These are phyloP conservation scores for Pectinophora gossypiella DNA, from an alignment of 1,140 invertebrate species.

Conservation along the genomic window DNA sequence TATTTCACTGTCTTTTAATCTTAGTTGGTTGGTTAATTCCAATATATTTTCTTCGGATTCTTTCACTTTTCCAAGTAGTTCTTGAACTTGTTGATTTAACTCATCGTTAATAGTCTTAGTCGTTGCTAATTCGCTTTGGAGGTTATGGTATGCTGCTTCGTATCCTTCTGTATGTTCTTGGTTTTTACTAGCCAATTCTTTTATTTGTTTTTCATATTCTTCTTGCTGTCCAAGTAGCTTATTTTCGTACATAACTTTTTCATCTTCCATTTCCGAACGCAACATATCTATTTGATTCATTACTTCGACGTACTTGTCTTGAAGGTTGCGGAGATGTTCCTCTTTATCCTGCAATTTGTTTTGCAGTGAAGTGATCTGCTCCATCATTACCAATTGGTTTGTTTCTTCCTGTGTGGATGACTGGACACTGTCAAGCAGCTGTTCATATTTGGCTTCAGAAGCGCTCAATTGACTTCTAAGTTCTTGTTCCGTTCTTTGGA, in stretches of 20 bases:
- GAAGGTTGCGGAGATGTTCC: conserved; percentile 53
- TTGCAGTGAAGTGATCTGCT: conserved; percentile 56
- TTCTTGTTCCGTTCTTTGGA: conserved; percentile 70
- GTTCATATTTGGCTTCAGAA: conserved; percentile 71
- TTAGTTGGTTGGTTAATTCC: conserved; percentile 49
- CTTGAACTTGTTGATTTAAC: conserved; percentile 28
- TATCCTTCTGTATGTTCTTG: conserved; percentile 30
- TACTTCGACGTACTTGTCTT: conserved; percentile 51
- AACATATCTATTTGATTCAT: conserved; percentile 64
- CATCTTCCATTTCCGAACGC: conserved; percentile 61
- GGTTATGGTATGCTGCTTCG: conserved; percentile 30
- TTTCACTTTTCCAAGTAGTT: conserved; percentile 20
- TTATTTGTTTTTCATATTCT: conserved; percentile 57
- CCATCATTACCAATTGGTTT: conserved; percentile 63
- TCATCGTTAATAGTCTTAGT: conserved; percentile 41
- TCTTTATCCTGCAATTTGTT: conserved; percentile 70
- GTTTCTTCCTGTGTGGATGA: conserved; percentile 68
- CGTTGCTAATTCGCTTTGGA: conserved; percentile 42
- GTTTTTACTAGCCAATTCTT: conserved; percentile 38
- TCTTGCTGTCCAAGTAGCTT: conserved; percentile 62
- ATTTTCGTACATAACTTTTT: conserved; percentile 63
- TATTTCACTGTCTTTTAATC: conserved; percentile 59
- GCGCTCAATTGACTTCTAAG: conserved; percentile 61
- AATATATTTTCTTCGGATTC: conserved; percentile 31
- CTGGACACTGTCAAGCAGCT: conserved; percentile 63